Conservation (phyloP, 2,888 invertebrate species). For the Labia minor region DNA sequence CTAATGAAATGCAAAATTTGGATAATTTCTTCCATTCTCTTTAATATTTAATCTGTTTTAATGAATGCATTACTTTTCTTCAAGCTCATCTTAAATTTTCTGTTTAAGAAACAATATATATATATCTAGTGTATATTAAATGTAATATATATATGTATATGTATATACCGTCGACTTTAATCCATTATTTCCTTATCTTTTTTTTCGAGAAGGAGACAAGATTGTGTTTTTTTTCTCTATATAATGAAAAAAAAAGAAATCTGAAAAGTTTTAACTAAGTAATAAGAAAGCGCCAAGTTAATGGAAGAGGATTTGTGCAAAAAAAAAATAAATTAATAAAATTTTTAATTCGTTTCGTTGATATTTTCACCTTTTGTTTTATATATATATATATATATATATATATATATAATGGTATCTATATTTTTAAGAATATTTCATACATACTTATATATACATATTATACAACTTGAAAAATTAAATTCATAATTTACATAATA, state of each 20-base stretch:
- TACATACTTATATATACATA: too few species aligned
- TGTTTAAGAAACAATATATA: background rate
- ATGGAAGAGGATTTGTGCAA: background rate
- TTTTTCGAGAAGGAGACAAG: background rate
- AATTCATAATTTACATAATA: too few species aligned
- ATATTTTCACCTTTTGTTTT: too few species aligned
- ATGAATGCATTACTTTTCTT: background rate
- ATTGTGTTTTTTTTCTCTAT: background rate
- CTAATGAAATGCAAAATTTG: constrained; percentile 1
- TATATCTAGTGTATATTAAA: too few species aligned
- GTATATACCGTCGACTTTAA: background rate
- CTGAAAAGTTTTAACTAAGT: constrained; percentile 3
- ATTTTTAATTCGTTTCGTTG: too few species aligned
- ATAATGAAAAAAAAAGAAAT: background rate
- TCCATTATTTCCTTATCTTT: constrained; percentile 7
- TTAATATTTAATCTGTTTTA: background rate
- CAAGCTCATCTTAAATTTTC: background rate
- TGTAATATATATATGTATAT: too few species aligned
- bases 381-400: too few species aligned
- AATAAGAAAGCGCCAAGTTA: background rate
- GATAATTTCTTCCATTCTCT: background rate
- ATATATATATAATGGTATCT: too few species aligned
- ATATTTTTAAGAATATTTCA: too few species aligned
- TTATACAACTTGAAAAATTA: too few species aligned
- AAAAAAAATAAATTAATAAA: background rate